Evolutionary conservation across 1,140 invertebrate genomes (phyloP).

Genomic region (Pseudomyrmex flavicornis): DNA sequence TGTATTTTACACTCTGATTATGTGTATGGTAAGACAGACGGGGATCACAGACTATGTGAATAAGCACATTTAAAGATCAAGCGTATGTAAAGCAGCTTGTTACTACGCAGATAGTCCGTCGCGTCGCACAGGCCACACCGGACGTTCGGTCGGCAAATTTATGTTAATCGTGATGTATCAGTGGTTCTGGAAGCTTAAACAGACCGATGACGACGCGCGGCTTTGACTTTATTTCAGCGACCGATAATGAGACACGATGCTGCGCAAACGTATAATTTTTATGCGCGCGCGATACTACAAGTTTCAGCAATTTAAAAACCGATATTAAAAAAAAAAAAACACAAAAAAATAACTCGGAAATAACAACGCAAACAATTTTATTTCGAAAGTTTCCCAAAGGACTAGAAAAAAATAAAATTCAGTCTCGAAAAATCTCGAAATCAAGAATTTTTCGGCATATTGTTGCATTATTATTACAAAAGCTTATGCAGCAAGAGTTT

Average conservation of each 20-base stretch:
- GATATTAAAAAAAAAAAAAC: background rate
- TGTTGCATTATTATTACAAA: no score
- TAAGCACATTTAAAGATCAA: constrained; percentile 80
- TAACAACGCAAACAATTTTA: no score
- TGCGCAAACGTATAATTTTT: background rate
- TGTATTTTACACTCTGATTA: no score
- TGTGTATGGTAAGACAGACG: background rate
- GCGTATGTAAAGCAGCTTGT: constrained; percentile 81
- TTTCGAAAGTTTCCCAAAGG: no score
- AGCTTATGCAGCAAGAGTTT: no score
- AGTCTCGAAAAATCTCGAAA: no score
- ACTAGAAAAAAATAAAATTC: no score
- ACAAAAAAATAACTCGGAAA: no score
- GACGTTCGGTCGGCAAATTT: constrained; percentile 83
- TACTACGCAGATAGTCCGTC: constrained; percentile 81
- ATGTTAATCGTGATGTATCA: constrained; percentile 84
- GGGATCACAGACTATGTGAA: constrained; percentile 64
- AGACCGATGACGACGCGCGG: constrained; percentile 45
- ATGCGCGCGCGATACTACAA: background rate
- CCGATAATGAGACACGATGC: constrained; percentile 31
- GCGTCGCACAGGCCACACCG: constrained; percentile 77
- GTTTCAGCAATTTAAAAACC: background rate
- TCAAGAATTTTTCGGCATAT: no score
- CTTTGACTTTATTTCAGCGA: constrained; percentile 34
- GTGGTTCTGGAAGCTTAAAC: constrained; percentile 76